Evolutionary conservation across 2,888 invertebrate species (phyloP).

Genomic region (Diogma glabrata): DNA sequence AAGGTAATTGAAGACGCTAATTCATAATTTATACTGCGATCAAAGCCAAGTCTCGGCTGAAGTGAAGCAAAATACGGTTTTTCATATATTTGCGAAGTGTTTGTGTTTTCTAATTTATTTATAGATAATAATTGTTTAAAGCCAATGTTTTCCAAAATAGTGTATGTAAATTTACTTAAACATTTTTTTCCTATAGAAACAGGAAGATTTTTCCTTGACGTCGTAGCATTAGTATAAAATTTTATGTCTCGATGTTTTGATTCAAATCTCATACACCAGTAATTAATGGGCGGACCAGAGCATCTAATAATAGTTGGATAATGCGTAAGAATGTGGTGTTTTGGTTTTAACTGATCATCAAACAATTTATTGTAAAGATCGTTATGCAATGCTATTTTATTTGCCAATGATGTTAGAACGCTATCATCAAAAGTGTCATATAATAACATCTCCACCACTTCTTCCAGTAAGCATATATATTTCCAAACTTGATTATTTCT

Average conservation of each 20-base stretch:
- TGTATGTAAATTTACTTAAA: neutral
- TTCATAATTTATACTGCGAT: too few species aligned
- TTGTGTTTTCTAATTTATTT: neutral
- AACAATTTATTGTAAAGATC: neutral
- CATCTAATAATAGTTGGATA: neutral
- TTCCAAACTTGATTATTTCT: neutral
- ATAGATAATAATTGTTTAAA: neutral
- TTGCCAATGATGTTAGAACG: neutral
- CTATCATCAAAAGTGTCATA: neutral
- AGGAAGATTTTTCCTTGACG: neutral
- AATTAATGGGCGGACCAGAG: neutral
- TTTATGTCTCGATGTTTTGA: neutral
- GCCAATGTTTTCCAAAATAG: neutral
- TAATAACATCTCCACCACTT: neutral
- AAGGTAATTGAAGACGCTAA: too few species aligned
- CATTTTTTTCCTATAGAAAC: neutral
- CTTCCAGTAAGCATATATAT: neutral
- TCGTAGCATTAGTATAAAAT: neutral
- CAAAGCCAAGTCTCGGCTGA: too few species aligned
- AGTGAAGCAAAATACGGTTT: too few species aligned
- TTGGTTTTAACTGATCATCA: neutral
- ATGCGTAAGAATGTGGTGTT: neutral
- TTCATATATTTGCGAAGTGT: too few species aligned
- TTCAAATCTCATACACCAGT: neutral
- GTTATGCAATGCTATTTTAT: neutral